Base-by-base conservation (phyloP, 2,113 vertebrate species). In the Salvelinus sp. region DNA sequence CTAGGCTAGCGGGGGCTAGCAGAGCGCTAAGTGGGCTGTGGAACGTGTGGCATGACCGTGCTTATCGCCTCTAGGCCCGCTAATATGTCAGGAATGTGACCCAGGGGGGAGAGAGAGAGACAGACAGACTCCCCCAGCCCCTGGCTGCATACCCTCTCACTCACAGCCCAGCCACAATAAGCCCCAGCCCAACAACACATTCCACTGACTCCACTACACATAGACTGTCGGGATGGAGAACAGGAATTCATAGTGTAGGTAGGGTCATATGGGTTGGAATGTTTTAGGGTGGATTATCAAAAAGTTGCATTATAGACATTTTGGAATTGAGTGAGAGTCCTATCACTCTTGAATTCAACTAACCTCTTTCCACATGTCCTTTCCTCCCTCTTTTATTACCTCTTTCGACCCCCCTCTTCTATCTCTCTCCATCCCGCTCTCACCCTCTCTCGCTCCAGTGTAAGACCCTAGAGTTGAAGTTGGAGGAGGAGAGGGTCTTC, bases 401-500 rank as follows among this genome's bases (percentile, higher is more conserved):
- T 50, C 10, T 50, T 44, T 70, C 44, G 4, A n/a, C 13, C 20
- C 23, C n/a, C 44, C 47, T 30, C 66, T 57, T 25, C 66, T 62
- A 20, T 69, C 4, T 58, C 48, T 54, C 63, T 66, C 38, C 63
- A 2, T 63, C 57, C 50, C 0, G 13, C 50, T 18, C 50, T 44
- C 38, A 44, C 38, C 38, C 38, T 5, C 50, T 18, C 14, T 68
- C 28, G 5, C 30, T 14, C 77, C 86, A 99, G 98, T 97, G 96
- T 75, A 96, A 93, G 73, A 0, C 92, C 10, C 91, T 99, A 85
- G 97, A 99, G 78, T 94, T 96, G 76, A 93, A 95, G 3, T 50
- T 98, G 88, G 97, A 98, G 74, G 93, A 94, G 73, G 96, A 96
- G 1, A 95, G 95, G 94, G 94, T 98, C 72, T 93, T 98, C 67